Percentiles rank a stretch among this genome's conserved stretches.
Conservation (phyloP, 1,140 invertebrate genomes). For the Heliconius eleuchia region DNA sequence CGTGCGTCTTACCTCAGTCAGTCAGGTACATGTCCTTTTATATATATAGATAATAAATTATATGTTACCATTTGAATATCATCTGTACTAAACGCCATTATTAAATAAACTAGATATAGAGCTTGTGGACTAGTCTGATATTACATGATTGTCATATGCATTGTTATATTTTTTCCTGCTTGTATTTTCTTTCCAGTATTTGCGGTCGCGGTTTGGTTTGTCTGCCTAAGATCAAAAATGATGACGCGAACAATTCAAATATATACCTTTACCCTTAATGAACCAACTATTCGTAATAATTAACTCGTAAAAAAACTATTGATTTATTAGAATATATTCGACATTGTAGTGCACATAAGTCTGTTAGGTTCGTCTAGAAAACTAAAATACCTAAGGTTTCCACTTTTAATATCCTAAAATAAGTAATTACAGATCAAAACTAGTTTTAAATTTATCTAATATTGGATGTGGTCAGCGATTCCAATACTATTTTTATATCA, state of each 20-base stretch:
- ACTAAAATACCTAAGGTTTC: not conserved
- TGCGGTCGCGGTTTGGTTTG: constrained; percentile 5
- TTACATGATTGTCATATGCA: not conserved
- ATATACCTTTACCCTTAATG: not conserved
- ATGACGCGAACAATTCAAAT: not conserved
- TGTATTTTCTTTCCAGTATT: not conserved
- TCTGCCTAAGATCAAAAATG: not conserved
- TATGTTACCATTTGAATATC: too few species aligned
- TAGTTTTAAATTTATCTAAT: too few species aligned
- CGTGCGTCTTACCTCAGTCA: too few species aligned
- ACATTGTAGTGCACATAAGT: not conserved
- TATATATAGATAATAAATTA: too few species aligned
- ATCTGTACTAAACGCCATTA: too few species aligned
- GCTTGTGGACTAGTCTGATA: not conserved
- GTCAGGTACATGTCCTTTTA: too few species aligned
- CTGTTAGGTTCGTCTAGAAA: not conserved
- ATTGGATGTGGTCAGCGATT: too few species aligned
- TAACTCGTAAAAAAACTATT: too few species aligned
- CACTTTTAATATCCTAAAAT: not conserved
- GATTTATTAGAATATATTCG: too few species aligned
- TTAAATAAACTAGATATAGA: too few species aligned
- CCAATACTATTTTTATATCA: too few species aligned
- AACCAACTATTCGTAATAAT: not conserved
- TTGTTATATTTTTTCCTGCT: not conserved
- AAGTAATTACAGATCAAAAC: too few species aligned